These are phyloP conservation scores for Menura novaehollandiae DNA, from an alignment of 2,113 vertebrate species.

Conservation along the genomic window DNA sequence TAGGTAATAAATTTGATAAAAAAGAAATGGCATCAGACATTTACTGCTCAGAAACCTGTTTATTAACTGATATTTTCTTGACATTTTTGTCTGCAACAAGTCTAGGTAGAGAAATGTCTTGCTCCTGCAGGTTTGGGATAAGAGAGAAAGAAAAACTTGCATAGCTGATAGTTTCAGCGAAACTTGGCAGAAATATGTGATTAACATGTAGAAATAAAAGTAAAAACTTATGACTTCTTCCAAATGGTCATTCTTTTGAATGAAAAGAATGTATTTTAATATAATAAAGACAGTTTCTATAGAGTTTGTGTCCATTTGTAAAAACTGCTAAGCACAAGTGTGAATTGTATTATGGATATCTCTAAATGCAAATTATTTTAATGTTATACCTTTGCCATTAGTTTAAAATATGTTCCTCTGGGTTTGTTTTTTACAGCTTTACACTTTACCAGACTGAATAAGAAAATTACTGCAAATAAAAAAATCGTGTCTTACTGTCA, in stretches of 20 bases:
- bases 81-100: background rate
- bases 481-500: background rate
- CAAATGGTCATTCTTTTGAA: background rate
- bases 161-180: background rate
- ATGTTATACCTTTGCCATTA: background rate
- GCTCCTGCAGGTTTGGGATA: background rate
- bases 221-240: background rate
- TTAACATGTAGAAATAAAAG: background rate
- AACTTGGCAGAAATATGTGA: background rate
- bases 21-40: background rate
- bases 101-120: background rate
- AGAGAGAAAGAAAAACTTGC: background rate
- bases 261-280: background rate
- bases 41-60: background rate
- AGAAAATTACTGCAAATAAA: background rate
- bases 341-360: background rate
- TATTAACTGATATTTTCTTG: background rate
- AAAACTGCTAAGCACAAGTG: background rate
- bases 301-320: background rate
- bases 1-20: background rate
- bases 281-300: background rate
- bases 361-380: background rate
- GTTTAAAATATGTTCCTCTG: background rate
- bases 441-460: background rate
- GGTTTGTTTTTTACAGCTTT: background rate